phyloP scores from a whole-genome alignment of 2,797 vertebrate species.

The Pseudochirops cupreus region DNA sequence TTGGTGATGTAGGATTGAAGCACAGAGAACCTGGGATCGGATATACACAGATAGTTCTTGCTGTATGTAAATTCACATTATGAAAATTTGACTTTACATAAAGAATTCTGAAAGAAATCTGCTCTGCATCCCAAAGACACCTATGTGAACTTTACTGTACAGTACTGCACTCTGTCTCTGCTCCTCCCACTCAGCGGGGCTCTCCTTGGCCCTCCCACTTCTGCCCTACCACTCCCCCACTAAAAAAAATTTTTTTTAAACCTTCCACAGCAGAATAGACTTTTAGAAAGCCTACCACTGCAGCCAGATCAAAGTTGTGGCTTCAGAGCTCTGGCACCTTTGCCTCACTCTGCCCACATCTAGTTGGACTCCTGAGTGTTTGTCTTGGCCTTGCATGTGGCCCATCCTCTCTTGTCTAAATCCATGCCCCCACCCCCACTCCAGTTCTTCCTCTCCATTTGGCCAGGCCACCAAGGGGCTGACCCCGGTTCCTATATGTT shows the following conservation, averaged over 20 bases:
- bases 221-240: no score
- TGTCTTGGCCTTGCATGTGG: background rate
- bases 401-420: background rate
- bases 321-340: background rate
- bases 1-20: background rate
- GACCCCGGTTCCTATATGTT: no score
- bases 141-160: background rate
- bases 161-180: background rate
- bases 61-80: background rate
- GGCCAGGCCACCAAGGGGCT: background rate
- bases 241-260: no score
- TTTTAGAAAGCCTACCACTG: no score
- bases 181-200: background rate
- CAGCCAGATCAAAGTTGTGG: no score
- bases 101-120: background rate
- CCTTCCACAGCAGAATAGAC: no score
- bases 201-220: no score
- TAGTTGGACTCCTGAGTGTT: background rate
- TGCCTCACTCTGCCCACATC: background rate
- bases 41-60: background rate
- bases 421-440: background rate
- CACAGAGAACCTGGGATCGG: background rate
- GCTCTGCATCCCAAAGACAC: background rate
- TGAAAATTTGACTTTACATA: background rate
- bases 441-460: background rate